phyloP scores from a whole-genome alignment of 2,113 vertebrate genomes.

The Atrichornis clamosus region DNA sequence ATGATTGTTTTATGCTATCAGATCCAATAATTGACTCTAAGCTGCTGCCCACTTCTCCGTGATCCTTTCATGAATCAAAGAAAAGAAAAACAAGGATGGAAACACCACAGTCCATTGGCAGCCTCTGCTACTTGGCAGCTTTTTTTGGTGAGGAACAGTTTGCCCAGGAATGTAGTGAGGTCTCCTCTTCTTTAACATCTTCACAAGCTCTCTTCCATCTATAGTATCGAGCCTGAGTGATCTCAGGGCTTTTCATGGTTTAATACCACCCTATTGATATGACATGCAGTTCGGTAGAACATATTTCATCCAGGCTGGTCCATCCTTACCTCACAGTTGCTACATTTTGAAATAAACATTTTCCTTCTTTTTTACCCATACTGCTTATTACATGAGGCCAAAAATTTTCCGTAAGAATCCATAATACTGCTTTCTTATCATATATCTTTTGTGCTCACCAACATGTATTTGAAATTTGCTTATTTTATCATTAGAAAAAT shows the following conservation, averaged over 20 bases:
- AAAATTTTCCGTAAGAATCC: background rate
- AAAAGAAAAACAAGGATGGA: background rate
- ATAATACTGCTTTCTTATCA: background rate
- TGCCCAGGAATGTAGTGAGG: background rate
- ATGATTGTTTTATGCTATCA: background rate
- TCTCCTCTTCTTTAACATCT: background rate
- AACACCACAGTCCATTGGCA: background rate
- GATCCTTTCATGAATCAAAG: background rate
- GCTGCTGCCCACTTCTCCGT: background rate
- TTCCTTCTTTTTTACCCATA: background rate
- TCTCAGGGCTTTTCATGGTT: background rate
- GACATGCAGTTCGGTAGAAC: background rate
- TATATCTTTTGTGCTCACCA: background rate
- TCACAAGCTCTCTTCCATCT: background rate
- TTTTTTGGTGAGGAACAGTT: background rate
- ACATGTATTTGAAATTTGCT: background rate
- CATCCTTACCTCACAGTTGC: background rate
- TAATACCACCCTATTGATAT: background rate
- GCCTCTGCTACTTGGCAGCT: background rate
- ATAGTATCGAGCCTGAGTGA: background rate
- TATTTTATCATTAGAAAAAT: background rate
- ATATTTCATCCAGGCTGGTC: background rate
- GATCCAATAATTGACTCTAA: background rate
- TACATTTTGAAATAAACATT: background rate
- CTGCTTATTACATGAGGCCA: background rate